Evolutionary conservation across 2,888 invertebrate species (phyloP), one percentile per base, ranked within the genome.

Genomic region (Sphaerophoria taeniata): DNA sequence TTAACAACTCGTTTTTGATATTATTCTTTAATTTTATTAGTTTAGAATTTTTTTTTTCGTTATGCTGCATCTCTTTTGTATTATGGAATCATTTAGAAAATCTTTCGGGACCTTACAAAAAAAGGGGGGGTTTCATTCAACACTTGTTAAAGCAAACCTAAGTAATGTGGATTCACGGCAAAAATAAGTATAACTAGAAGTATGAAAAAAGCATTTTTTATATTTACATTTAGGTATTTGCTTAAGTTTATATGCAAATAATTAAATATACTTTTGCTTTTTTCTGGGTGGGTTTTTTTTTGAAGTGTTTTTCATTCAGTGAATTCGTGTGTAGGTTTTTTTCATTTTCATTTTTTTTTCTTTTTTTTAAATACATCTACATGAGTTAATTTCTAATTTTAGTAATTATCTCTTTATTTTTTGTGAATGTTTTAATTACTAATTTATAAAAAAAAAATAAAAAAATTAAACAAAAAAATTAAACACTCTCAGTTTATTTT

Each of bases 401-500:
- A 76, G 69, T 85, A 85, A 81, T 76, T 85, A 76, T 81, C 85
- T 81, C 83, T 80, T 61, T 61, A 63, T 75, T 84, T 69, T 80
- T 81, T 85, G 71, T 65, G 82, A 86, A 82, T 86, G 82, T 82
- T 77, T 77, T 77, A 77, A 82, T 86, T 56, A 81, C 72, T 74
- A 72, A 81, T 70, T 80, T 71, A 82, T 67, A 55, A 81, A 85
- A 67, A 74, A 76, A 63, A 85, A 75, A 77, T 36, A 43, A 74
- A 43, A 33, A 71, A 63, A 87, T 87, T 83, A 84, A 79, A 82
- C 82, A 84, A 79, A 79, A 87, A 81, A 81, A 70, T 69, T 70
- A 81, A 81, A 85, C 72, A 75, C 73, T 71, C 78, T 82, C 49
- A 71, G 78, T 82, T 77, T 82, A 74, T 87, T 89, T 43, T 91